Evolutionary conservation across 2,113 vertebrate genomes (phyloP), one percentile per base, ranked within the genome.

Genomic region (Elaphurus davidianus): DNA sequence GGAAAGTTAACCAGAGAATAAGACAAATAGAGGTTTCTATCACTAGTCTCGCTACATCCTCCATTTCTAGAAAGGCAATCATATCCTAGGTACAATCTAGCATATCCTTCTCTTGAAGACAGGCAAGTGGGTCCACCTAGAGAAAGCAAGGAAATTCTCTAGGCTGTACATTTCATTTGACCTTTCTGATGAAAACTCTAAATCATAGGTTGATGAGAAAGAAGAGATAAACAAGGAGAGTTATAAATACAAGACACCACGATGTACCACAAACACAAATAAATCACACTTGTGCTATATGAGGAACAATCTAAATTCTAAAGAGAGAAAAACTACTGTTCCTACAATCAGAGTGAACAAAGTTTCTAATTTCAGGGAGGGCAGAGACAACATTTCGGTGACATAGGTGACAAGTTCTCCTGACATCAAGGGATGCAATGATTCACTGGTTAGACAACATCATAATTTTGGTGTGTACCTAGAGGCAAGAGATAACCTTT

Each of bases 61-160:
- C 19, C 5, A 16, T 91, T 94, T 95, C 15, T 71, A 62, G 36
- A 84, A 87, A 94, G 57, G 5, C 13, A 3, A 78, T 87, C 2
- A 71, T 36, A 84, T 5, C 12, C 16, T 19, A 60, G 62, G 14
- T 87, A 83, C 3, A 67, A 59, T 60, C 11, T 28, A 90, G 30
- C 7, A 64, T 12, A 30, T 57, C 21, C 76, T 94, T 87, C 62
- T 87, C 4, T 36, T 7, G 10, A 84, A 86, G n/a, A 82, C 0
- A 0, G 25, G 12, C 0, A 36, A 8, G 3, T 43, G 36, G 43
- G 12, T 36, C 33, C 21, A 33, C n/a, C 7, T 1, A 59, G n/a
- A 93, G 21, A 30, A 90, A 79, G 7, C 4, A 36, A 54, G 25
- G 6, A 2, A 36, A 87, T 30, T 82, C 19, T 59, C 43, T 16